A percentile compares a stretch with the other conserved stretches of the same genome.
Conservation (phyloP, 2,113 vertebrate genomes). For the Scomber colias region DNA sequence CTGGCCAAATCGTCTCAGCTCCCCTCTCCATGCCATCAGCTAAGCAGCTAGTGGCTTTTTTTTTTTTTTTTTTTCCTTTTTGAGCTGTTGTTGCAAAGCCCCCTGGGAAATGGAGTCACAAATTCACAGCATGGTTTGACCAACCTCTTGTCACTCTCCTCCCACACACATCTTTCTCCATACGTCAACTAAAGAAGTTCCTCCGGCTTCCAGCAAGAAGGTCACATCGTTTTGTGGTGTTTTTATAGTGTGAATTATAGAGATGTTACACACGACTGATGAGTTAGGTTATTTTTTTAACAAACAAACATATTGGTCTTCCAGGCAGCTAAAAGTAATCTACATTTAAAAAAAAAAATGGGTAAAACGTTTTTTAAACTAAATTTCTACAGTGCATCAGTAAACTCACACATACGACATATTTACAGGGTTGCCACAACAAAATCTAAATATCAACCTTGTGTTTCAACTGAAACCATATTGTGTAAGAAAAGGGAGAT, state of each 20-base stretch:
- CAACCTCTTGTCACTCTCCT: conserved; percentile 79
- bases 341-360: background rate
- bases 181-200: conserved; percentile 80
- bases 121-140: conserved; percentile 80
- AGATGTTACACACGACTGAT: conserved; percentile 7
- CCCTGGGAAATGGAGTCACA: conserved; percentile 74
- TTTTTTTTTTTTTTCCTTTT: background rate
- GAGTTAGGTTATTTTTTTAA: background rate
- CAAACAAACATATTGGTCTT: conserved; percentile 1
- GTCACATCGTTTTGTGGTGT: conserved; percentile 31
- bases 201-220: conserved; percentile 74
- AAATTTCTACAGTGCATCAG: background rate
- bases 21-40: conserved; percentile 74
- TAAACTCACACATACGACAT: background rate
- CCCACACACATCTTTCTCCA: conserved; percentile 75
- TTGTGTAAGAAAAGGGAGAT: background rate
- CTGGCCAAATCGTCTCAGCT: conserved; percentile 70
- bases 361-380: background rate
- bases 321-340: conserved; percentile 29
- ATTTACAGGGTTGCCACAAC: background rate
- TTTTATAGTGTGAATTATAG: conserved; percentile 1
- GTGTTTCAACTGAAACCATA: background rate
- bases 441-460: background rate
- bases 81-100: conserved; percentile 72
- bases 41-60: conserved; percentile 64